Percentiles rank a stretch among this genome's conserved stretches.
Conservation (phyloP, 2,113 vertebrate genomes). For the Azemiops feae region DNA sequence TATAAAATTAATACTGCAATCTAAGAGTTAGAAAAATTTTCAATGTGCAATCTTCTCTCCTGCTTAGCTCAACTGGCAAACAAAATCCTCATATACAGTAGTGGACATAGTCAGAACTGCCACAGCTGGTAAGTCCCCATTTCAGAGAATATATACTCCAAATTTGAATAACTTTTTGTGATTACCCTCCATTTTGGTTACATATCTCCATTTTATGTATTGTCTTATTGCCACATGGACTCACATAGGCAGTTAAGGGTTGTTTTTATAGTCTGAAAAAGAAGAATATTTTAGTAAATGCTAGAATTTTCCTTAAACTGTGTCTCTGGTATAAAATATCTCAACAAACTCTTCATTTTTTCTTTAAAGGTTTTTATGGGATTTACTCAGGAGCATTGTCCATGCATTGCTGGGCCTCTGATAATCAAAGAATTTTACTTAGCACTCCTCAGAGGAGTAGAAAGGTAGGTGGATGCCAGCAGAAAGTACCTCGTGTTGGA, state of each 20-base stretch:
- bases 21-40: background rate
- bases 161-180: background rate
- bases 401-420: slow-evolving; percentile 71
- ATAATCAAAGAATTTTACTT: slow-evolving; percentile 70
- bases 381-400: slow-evolving; percentile 68
- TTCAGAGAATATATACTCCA: background rate
- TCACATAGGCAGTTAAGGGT: background rate
- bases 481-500: background rate
- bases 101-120: slow-evolving; percentile 71
- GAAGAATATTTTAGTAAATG: background rate
- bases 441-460: slow-evolving; percentile 72
- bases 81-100: slow-evolving; percentile 58
- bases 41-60: slow-evolving; percentile 12
- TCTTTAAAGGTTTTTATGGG: slow-evolving; percentile 68
- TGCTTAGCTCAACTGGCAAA: slow-evolving; percentile 69
- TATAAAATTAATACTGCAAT: background rate
- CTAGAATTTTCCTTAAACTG: background rate
- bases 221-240: background rate
- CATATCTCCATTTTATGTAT: background rate
- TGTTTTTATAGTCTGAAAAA: background rate
- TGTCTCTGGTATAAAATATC: background rate
- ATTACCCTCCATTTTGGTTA: background rate
- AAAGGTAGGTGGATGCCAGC: slow-evolving; percentile 60
- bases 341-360: background rate
- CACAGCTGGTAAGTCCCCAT: slow-evolving; percentile 51